Base-by-base conservation (phyloP, 2,888 invertebrate genomes). In the Tricholauxania praeusta region DNA sequence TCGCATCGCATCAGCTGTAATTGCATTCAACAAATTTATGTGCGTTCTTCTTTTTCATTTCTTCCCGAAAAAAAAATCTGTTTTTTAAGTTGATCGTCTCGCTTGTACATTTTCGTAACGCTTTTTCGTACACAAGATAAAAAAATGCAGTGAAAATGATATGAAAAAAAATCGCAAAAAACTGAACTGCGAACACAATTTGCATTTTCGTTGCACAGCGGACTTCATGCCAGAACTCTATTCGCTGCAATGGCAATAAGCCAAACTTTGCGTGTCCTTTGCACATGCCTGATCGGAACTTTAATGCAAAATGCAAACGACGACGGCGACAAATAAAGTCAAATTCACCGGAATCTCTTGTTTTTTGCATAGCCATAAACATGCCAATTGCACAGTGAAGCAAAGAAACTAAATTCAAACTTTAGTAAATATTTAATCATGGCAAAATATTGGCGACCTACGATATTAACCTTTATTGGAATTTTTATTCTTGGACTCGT, bases 21-120 rank as follows among this genome's bases (percentile, higher is more conserved):
- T 79, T 79, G 79, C 79, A 79, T 78, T 77, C 76, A 70, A 59
- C 60, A 74, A 79, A 78, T 78, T 78, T 78, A 78, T 79, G 77
- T 75, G 74, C 39, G 39, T 65, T 51, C 39, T 12, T 22, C 49
- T 14, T 12, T 7, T 51, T 22, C 17, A 28, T 52, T 22, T 52
- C 17, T 52, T 48, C 5, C 28, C 28, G 28, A 57, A 17, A 57
- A 12, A 57, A 14, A 22, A 57, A 57, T 28, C 10, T 39, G 7
- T 10, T 39, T 39, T 7, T 39, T 39, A 39, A 39, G 10, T 39
- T 39, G 39, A 39, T 39, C 39, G 39, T 8, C 39, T 39, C 39
- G 39, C 39, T 39, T 39, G 39, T 39, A 39, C 39, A 8, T 39
- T 28, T 10, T 39, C 39, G 39, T 7, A 8, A 39, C 39, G 0